A percentile compares a stretch with the other conserved stretches of the same genome.
Conservation (phyloP, 2,113 vertebrate genomes). For the Corydoras sp. region DNA sequence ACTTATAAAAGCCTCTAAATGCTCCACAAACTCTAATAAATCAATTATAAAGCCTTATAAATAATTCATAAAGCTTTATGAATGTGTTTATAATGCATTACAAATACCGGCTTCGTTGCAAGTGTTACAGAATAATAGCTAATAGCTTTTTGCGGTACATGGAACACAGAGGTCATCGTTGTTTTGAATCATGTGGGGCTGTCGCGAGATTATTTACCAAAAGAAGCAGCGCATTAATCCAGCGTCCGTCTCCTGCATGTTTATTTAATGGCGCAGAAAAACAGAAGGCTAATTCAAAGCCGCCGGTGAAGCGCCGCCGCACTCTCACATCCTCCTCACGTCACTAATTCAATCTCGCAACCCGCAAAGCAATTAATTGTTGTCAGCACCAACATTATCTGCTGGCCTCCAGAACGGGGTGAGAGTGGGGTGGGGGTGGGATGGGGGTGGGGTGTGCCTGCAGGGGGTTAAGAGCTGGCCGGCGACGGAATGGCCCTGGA, state of each 20-base stretch:
- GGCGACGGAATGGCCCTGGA: background rate
- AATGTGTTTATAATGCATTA: too few relatives aligned
- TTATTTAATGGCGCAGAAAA: slow-evolving; percentile 46
- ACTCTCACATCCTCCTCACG: background rate
- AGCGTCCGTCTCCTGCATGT: slow-evolving; percentile 20
- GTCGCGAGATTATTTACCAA: background rate
- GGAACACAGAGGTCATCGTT: background rate
- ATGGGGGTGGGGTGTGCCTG: background rate
- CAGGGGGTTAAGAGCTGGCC: background rate
- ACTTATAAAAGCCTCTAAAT: too few relatives aligned
- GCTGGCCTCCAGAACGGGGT: slow-evolving; percentile 20
- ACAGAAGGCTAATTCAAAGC: background rate
- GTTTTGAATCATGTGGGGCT: background rate
- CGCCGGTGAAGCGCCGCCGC: background rate
- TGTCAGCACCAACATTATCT: slow-evolving; percentile 44
- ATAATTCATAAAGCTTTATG: too few relatives aligned
- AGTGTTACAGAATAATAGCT: too few relatives aligned
- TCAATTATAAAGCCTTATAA: too few relatives aligned
- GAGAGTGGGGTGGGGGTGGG: background rate
- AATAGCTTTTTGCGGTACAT: background rate
- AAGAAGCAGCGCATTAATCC: background rate
- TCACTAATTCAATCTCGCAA: background rate
- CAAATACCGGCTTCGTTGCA: too few relatives aligned
- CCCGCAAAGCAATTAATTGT: slow-evolving; percentile 3
- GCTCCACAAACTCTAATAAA: too few relatives aligned